phyloP scores from a whole-genome alignment of 2,797 vertebrate species.

The Eidolon dupreanum region DNA sequence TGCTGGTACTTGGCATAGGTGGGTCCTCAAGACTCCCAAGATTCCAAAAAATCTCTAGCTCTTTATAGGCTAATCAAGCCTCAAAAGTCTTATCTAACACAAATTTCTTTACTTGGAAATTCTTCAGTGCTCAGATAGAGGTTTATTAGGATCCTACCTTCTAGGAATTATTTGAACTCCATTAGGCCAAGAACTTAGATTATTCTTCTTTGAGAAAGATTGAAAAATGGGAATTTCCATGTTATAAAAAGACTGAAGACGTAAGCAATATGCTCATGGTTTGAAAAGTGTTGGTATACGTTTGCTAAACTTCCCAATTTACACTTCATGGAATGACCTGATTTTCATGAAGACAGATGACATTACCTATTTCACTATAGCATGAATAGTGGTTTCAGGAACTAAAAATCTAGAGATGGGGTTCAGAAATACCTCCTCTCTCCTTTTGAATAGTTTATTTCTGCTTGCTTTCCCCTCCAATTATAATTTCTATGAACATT shows the following conservation, averaged over 20 bases:
- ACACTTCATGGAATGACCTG: not conserved
- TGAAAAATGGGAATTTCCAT: not conserved
- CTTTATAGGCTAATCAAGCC: not conserved
- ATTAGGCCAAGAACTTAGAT: not conserved
- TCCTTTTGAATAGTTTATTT: slow-evolving; percentile 3
- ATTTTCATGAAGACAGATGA: not conserved
- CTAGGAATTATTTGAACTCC: not conserved
- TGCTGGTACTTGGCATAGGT: not conserved
- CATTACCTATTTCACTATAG: slow-evolving; percentile 29
- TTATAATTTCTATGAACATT: slow-evolving; percentile 15
- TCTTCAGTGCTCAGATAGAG: not conserved
- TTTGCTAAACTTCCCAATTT: not conserved
- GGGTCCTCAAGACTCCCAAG: not conserved
- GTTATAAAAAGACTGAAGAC: not conserved
- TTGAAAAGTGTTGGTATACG: not conserved
- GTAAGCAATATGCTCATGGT: not conserved
- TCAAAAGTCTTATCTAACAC: not conserved
- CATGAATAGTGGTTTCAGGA: slow-evolving; percentile 10
- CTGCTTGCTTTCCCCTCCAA: not conserved
- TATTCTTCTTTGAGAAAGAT: not conserved
- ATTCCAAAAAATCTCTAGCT: not conserved
- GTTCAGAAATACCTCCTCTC: not conserved
- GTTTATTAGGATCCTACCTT: not conserved
- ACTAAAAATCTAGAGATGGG: slow-evolving; percentile 17
- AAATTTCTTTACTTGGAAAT: not conserved